These are phyloP conservation scores for Mionectes macconnelli DNA, from an alignment of 2,113 vertebrate genomes.

Conservation along the genomic window DNA sequence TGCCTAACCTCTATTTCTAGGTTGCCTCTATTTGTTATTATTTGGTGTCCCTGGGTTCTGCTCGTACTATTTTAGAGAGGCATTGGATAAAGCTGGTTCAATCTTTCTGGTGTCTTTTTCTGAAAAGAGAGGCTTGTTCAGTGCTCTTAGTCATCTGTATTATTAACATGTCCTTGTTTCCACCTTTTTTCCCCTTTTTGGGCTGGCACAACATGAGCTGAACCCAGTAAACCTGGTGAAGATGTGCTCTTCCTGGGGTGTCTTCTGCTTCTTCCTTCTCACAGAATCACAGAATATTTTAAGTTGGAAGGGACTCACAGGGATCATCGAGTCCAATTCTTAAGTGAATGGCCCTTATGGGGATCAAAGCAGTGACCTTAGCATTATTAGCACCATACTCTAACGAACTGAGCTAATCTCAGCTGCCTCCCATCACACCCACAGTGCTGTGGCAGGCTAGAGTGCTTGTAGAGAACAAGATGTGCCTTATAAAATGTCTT, in stretches of 20 bases:
- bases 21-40: background rate
- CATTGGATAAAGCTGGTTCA: background rate
- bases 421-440: background rate
- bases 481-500: background rate
- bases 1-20: background rate
- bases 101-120: background rate
- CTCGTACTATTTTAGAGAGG: background rate
- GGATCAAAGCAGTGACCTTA: background rate
- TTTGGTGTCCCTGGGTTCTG: background rate
- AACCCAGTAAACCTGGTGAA: background rate
- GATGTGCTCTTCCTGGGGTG: background rate
- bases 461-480: background rate
- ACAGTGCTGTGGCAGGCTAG: rapidly evolving
- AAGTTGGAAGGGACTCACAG: background rate
- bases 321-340: background rate
- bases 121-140: background rate
- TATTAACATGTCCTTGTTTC: background rate
- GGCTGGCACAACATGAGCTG: background rate
- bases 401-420: background rate
- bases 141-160: background rate
- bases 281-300: background rate
- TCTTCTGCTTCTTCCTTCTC: background rate
- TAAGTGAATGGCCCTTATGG: background rate
- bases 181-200: background rate
- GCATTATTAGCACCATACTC: background rate